A percentile compares a stretch with the other conserved stretches of the same genome.
These are phyloP conservation scores for Tragelaphus scriptus DNA, from an alignment of 2,113 vertebrate genomes.

Conservation along the genomic window DNA sequence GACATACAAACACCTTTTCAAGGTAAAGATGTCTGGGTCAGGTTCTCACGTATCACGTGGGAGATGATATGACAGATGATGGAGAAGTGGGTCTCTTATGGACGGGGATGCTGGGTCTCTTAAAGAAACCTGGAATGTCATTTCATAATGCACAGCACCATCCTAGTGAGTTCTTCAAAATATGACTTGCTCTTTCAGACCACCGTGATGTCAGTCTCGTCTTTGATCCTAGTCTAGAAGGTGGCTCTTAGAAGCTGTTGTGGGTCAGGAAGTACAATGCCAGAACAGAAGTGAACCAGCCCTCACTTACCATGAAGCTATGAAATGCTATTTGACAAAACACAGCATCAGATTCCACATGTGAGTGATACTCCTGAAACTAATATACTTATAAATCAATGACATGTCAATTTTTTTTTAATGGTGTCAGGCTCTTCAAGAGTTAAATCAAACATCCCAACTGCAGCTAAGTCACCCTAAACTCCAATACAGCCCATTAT, in stretches of 20 bases:
- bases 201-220: accelerated
- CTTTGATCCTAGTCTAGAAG: not conserved
- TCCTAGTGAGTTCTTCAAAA: not conserved
- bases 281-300: not conserved
- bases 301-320: not conserved
- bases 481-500: constrained; percentile 35
- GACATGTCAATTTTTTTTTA: not conserved
- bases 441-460: not conserved
- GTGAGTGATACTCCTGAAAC: not conserved
- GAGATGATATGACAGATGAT: not conserved
- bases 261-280: not conserved
- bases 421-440: not conserved
- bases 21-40: not conserved
- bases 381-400: not conserved
- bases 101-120: not conserved
- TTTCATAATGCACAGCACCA: not conserved
- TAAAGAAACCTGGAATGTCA: not conserved
- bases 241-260: not conserved
- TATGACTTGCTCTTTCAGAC: not conserved
- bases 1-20: not conserved
- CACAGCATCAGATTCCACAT: not conserved
- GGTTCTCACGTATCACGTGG: not conserved
- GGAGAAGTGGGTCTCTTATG: not conserved
- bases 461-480: not conserved
- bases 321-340: not conserved